A percentile compares a stretch with the other conserved stretches of the same genome.
Evolutionary conservation across 1,140 invertebrate genomes (phyloP).

Genomic region (Nilaparvata lugens): DNA sequence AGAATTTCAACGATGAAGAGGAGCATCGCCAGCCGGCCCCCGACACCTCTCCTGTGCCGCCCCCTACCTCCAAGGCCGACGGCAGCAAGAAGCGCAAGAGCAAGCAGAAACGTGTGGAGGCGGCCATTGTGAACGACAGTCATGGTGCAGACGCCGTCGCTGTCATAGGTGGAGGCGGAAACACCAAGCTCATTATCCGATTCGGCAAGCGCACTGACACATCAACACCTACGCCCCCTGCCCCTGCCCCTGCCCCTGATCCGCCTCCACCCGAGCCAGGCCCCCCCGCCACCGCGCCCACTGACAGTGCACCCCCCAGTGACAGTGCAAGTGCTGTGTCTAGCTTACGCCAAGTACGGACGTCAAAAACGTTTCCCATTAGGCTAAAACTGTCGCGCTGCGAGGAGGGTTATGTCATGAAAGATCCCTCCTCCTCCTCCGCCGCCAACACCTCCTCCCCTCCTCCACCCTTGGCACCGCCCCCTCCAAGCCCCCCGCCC

Average conservation of each 20-base stretch:
- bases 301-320: background rate
- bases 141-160: slow-evolving; percentile 24
- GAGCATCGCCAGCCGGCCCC: slow-evolving; percentile 18
- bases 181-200: slow-evolving; percentile 58
- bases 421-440: slow-evolving; percentile 22
- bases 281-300: background rate
- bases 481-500: slow-evolving; percentile 40
- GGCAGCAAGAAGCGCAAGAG: slow-evolving; percentile 31
- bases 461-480: slow-evolving; percentile 2
- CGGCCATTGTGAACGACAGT: slow-evolving; percentile 15
- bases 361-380: slow-evolving; percentile 62
- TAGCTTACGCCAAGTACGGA: slow-evolving; percentile 45
- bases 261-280: background rate
- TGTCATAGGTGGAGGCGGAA: slow-evolving; percentile 40
- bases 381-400: slow-evolving; percentile 71
- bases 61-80: too few species aligned
- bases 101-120: slow-evolving; percentile 11
- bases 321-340: slow-evolving; percentile 25
- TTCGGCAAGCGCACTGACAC: slow-evolving; percentile 39
- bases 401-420: slow-evolving; percentile 55
- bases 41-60: slow-evolving; percentile 31
- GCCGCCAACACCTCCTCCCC: background rate
- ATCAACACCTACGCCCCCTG: slow-evolving; percentile 17
- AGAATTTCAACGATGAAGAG: slow-evolving; percentile 63
- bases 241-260: background rate